These are phyloP conservation scores for Pogonocherus hispidulus DNA, from an alignment of 2,888 invertebrate genomes.

Conservation along the genomic window DNA sequence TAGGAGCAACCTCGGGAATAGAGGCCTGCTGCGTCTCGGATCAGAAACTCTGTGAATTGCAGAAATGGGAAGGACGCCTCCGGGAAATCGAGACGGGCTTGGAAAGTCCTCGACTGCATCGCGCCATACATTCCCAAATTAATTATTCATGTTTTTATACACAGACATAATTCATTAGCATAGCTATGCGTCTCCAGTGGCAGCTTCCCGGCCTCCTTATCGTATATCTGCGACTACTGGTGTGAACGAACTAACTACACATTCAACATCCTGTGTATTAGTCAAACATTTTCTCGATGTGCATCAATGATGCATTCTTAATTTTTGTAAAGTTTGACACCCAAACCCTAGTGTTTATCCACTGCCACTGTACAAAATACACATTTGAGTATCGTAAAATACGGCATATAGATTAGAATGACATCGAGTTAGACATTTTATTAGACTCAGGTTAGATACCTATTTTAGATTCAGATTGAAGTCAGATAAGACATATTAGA, in stretches of 20 bases:
- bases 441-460: no score
- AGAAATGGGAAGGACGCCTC: background rate
- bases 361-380: background rate
- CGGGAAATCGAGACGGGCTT: background rate
- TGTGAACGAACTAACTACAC: conserved; percentile 19
- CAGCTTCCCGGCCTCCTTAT: conserved; percentile 18
- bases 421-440: no score
- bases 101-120: background rate
- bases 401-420: no score
- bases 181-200: conserved; percentile 5
- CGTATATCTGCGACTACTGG: conserved; percentile 18
- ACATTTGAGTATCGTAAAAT: no score
- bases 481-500: no score
- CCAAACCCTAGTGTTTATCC: background rate
- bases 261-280: conserved; percentile 27
- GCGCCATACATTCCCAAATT: background rate
- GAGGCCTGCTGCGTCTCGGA: no score
- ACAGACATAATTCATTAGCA: conserved; percentile 16
- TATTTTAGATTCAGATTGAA: no score
- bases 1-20: no score
- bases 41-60: no score
- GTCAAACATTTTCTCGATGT: conserved; percentile 18
- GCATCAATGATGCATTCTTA: background rate
- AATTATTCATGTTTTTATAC: conserved; percentile 18
- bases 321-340: background rate